A percentile compares a stretch with the other conserved stretches of the same genome.
phyloP scores from a whole-genome alignment of 2,113 vertebrate species.

The Spermophilus dauricus region DNA sequence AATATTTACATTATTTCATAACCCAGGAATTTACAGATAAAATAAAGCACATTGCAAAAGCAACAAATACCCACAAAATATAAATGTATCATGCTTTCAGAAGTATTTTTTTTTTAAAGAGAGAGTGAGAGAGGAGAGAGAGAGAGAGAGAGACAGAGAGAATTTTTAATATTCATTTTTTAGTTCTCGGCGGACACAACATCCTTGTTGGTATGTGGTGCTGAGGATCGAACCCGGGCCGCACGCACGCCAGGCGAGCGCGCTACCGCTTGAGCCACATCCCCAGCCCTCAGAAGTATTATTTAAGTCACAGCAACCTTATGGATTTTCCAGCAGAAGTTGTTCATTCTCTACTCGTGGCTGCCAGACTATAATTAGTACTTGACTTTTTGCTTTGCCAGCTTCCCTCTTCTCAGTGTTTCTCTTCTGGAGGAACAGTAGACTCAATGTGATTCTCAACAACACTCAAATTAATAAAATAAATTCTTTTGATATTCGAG shows the following conservation, averaged over 20 bases:
- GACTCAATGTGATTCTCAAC: conserved; percentile 3
- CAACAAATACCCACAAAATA: conserved; percentile 52
- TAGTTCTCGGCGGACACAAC: too few species aligned
- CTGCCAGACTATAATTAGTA: conserved; percentile 51
- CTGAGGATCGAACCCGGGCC: too few species aligned
- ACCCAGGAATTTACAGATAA: neutral
- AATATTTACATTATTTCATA: conserved; percentile 55
- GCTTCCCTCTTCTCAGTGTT: neutral
- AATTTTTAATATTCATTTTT: too few species aligned
- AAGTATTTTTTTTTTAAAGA: too few species aligned
- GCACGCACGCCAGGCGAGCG: too few species aligned
- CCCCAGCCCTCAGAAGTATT: conserved; percentile 3
- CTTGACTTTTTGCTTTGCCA: conserved; percentile 32
- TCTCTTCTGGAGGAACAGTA: neutral
- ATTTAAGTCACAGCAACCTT: conserved; percentile 12
- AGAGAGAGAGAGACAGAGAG: too few species aligned
- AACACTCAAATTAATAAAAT: conserved; percentile 44
- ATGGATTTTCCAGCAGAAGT: neutral
- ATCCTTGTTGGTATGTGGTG: too few species aligned
- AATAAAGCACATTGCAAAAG: conserved; percentile 31
- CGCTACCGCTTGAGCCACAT: too few species aligned
- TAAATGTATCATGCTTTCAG: neutral
- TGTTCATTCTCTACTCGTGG: conserved; percentile 41
- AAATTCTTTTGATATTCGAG: neutral
- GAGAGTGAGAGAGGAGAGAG: too few species aligned